phyloP scores from a whole-genome alignment of 2,113 vertebrate species.

The Mixornis gularis region DNA sequence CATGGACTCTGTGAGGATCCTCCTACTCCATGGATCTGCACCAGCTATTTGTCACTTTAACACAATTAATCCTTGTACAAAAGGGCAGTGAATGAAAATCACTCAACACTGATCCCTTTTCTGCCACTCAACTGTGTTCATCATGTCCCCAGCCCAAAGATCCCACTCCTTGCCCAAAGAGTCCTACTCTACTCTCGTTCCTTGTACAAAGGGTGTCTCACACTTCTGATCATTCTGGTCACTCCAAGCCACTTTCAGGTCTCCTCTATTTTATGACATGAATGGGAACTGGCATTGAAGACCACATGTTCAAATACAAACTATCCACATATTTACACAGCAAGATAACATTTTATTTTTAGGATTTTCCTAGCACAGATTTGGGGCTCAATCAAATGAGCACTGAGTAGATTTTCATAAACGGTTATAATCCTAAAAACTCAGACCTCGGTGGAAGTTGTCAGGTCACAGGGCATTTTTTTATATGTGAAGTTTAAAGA shows the following conservation, averaged over 20 bases:
- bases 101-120: neutral
- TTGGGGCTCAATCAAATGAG: neutral
- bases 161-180: neutral
- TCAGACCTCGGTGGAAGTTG: neutral
- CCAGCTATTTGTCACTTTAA: neutral
- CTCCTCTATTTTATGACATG: neutral
- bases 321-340: neutral
- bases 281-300: neutral
- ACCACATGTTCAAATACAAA: neutral
- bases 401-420: neutral
- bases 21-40: rapidly evolving
- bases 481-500: neutral
- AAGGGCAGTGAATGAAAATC: neutral
- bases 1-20: neutral
- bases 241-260: neutral
- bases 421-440: neutral
- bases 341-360: neutral
- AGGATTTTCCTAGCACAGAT: neutral
- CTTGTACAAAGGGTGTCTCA: neutral
- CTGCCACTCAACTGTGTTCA: neutral
- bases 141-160: rapidly evolving
- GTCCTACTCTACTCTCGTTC: neutral
- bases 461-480: neutral
- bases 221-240: neutral
- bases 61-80: neutral